These are phyloP conservation scores for Microcebus jonahi DNA, from an alignment of 2,113 vertebrate species.

Conservation along the genomic window DNA sequence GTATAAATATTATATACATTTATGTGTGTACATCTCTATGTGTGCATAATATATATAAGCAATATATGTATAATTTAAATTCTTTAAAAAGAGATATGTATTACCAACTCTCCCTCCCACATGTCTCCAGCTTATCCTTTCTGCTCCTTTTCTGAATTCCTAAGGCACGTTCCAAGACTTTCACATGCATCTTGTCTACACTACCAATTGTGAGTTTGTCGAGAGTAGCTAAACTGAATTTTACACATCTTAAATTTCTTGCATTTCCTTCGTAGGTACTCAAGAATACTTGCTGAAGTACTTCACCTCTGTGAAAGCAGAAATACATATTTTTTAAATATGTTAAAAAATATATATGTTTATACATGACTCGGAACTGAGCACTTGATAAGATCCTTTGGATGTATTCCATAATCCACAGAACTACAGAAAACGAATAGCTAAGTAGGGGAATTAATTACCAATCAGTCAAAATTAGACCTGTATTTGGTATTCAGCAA, in stretches of 20 bases:
- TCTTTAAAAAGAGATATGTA: background rate
- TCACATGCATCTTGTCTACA: background rate
- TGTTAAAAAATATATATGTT: background rate
- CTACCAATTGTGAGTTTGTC: background rate
- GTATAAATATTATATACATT: background rate
- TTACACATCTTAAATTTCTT: conserved; percentile 29
- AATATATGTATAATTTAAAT: background rate
- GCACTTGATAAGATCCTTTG: background rate
- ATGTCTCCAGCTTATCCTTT: background rate
- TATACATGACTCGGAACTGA: background rate
- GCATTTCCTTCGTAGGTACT: background rate
- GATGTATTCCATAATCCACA: background rate
- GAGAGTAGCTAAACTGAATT: background rate
- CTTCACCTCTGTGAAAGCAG: background rate
- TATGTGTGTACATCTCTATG: background rate
- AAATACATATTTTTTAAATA: background rate
- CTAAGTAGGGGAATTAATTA: background rate
- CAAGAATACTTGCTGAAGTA: background rate
- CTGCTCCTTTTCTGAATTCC: background rate
- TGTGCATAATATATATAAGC: background rate
- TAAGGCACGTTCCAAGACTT: background rate
- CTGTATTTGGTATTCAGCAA: conserved; percentile 24
- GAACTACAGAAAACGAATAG: background rate
- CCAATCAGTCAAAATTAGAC: conserved; percentile 9
- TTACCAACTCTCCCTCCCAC: background rate